Conservation (phyloP, 2,797 vertebrate species). For the Halcyon smyrnensis region DNA sequence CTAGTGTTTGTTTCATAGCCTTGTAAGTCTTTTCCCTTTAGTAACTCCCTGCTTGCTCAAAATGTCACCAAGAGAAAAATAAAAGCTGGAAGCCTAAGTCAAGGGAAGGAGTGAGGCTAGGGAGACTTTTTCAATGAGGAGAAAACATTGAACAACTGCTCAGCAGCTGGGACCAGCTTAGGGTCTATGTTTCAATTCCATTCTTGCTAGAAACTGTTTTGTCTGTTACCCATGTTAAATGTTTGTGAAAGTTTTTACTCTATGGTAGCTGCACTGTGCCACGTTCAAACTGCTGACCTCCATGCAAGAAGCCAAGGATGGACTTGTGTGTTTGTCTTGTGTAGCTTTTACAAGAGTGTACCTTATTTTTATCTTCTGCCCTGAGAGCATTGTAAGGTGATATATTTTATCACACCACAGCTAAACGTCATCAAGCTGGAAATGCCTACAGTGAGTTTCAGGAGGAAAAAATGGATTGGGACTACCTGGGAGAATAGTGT, state of each 20-base stretch:
- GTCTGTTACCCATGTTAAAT: not conserved
- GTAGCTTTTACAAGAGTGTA: not conserved
- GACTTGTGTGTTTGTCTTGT: not conserved
- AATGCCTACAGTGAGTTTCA: not conserved
- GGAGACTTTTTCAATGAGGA: not conserved
- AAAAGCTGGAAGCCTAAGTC: not conserved
- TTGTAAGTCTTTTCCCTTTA: not conserved
- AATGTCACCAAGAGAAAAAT: not conserved
- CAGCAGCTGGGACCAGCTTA: not conserved
- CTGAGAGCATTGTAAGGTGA: not conserved
- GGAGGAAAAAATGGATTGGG: not conserved
- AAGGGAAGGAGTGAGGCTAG: not conserved
- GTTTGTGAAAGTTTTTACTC: not conserved
- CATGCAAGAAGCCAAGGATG: not conserved
- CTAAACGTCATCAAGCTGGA: not conserved
- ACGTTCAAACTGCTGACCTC: not conserved
- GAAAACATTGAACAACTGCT: not conserved
- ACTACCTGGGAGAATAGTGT: not conserved
- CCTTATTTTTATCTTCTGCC: not conserved
- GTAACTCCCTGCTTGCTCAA: not conserved
- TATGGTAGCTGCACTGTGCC: not conserved
- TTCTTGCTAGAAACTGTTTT: not conserved
- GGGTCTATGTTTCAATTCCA: fast-evolving
- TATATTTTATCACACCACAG: not conserved
- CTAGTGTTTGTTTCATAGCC: not conserved